Percentiles rank a stretch among this genome's conserved stretches.
Conservation (phyloP, 2,797 vertebrate species). For the Pelochelys cantorii region DNA sequence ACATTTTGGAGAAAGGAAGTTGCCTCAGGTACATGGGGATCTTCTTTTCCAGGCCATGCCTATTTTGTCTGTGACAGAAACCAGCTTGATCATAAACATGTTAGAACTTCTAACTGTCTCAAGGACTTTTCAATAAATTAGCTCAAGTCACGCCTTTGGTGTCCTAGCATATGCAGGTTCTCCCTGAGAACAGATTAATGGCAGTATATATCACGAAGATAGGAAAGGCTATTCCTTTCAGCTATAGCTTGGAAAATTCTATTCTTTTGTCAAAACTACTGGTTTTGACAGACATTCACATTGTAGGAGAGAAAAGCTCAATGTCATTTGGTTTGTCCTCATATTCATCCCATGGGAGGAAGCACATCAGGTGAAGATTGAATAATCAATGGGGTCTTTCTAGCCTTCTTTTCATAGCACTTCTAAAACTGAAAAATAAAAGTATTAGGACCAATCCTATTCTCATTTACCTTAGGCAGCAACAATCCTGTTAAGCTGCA, state of each 20-base stretch:
- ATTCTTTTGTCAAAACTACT: not conserved
- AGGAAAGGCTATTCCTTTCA: not conserved
- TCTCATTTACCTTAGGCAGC: not conserved
- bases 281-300: not conserved
- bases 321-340: not conserved
- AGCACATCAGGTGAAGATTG: not conserved
- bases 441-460: not conserved
- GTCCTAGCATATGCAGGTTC: not conserved
- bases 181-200: not conserved
- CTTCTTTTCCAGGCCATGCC: not conserved
- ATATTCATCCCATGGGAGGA: not conserved
- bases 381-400: slow-evolving; percentile 1
- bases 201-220: not conserved
- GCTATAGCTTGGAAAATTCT: not conserved
- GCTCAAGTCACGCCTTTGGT: not conserved
- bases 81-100: not conserved
- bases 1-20: not conserved
- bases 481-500: not conserved
- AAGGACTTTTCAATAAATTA: slow-evolving; percentile 1
- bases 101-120: slow-evolving; percentile 1
- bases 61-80: not conserved
- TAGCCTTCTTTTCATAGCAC: not conserved
- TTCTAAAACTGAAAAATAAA: not conserved
- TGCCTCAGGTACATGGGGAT: slow-evolving; percentile 8
- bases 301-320: not conserved